Base-by-base conservation (phyloP, 2,797 vertebrate genomes). In the Salarias fasciatus region DNA sequence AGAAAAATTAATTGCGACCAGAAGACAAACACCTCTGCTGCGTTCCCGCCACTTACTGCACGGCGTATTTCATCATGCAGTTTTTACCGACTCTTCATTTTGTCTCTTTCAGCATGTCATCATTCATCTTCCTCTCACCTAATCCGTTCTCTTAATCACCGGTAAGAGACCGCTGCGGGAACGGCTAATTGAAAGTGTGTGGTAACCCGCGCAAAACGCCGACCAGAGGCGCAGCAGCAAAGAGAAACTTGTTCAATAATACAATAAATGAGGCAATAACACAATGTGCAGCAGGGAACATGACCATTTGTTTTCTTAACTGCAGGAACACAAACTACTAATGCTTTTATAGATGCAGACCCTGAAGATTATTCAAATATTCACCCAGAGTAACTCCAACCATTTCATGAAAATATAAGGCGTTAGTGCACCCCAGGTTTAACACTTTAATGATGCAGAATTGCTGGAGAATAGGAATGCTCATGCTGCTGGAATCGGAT, bases 171-270 rank as follows among this genome's bases (percentile, higher is more conserved):
- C 11, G 8, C 56, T 50, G 40, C 53, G 49, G 49, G 56, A 36
- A 59, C 52, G 58, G 50, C 57, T 84, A 84, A 82, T 73, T 81
- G 65, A 52, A 71, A 67, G 30, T 40, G 65, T 71, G 77, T 59
- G 63, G 59, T 59, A 52, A 52, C 45, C 45, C 14, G 14, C 47
- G 68, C 63, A 80, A 72, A 82, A 77, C 68, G 71, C 49, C 73
- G 72, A 78, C 55, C 67, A 53, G 78, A 72, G 76, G 72, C 52
- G 49, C 43, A 40, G 44, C 73, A 73, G 63, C 47, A 69, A 68
- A 66, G 66, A 77, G 44, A 59, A 73, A 73, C 47, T 6, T 46
- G 35, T 35, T 5, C 54, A 60, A 53, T 41, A 58, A 61, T 31
- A 28, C 48, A 47, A 54, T 30, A 52, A 50, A 36, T 14, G 24